Evolutionary conservation across 2,113 vertebrate genomes (phyloP).

Genomic region (Gymnocephalus cernua): DNA sequence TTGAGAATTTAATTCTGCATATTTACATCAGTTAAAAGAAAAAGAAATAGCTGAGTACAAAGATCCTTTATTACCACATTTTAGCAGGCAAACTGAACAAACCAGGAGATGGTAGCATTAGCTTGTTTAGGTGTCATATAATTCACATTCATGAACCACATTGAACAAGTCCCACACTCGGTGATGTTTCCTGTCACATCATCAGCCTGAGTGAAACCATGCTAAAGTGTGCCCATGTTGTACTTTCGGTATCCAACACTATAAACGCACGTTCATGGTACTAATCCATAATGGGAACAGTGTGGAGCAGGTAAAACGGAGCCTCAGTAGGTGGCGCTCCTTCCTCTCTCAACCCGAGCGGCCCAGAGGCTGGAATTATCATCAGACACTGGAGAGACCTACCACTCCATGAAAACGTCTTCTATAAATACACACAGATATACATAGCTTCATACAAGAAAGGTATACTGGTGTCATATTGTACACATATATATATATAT

Average conservation of each 20-base stretch:
- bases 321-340: slow-evolving; percentile 73
- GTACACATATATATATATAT: too few relatives aligned
- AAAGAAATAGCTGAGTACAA: slow-evolving; percentile 64
- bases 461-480: slow-evolving; percentile 78
- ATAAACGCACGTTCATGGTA: not conserved
- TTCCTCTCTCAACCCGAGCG: slow-evolving; percentile 45
- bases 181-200: slow-evolving; percentile 16
- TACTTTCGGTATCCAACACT: not conserved
- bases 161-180: not conserved
- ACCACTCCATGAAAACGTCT: slow-evolving; percentile 56
- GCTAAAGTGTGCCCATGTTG: slow-evolving; percentile 3
- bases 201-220: slow-evolving; percentile 30
- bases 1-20: not conserved
- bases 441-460: slow-evolving; percentile 76
- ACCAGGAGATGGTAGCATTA: slow-evolving; percentile 39
- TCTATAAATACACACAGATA: slow-evolving; percentile 84
- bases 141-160: slow-evolving; percentile 44
- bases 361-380: slow-evolving; percentile 68
- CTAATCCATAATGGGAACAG: slow-evolving; percentile 16
- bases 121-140: slow-evolving; percentile 23
- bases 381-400: slow-evolving; percentile 64
- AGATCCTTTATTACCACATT: slow-evolving; percentile 74
- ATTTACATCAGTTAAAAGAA: slow-evolving; percentile 28
- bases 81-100: slow-evolving; percentile 58
- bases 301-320: slow-evolving; percentile 51